Base-by-base conservation (phyloP, 2,797 vertebrate species). In the Brachyrhaphis roseni region DNA sequence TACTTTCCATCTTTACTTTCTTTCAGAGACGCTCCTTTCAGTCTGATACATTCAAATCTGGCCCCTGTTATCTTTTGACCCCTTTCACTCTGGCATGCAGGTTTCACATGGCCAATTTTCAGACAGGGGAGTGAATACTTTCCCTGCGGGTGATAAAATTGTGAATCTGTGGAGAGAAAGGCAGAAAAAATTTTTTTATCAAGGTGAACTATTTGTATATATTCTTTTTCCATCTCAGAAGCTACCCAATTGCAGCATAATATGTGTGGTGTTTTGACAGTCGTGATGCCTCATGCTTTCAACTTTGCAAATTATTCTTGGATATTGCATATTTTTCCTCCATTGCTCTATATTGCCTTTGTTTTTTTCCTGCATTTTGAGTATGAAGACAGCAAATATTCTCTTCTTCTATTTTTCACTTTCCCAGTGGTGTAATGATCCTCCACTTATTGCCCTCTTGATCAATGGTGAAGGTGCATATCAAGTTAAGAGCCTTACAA, bases 361-460 rank as follows among this genome's bases (percentile, higher is more conserved):
- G n/a, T 53, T 20, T 55, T 11, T 23, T 1, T 5, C 76, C 1
- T 20, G 62, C 77, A 75, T 78, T n/a, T 74, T 59, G 76, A 83
- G 78, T 77, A 53, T 82, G 82, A 59, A 82, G 59, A 80, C 71
- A 79, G 86, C 62, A 88, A 87, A 88, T 64, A 76, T 72, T 88
- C 78, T 76, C 28, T 78, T 57, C 88, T 90, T 88, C 84, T 87
- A 82, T 88, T 72, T 86, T 89, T 86, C 82, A 89, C 88, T 85
- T 84, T 85, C n/a, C 81, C 84, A 82, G 73, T 83, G 80, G 88
- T 88, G 72, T 86, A 90, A 93, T 91, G 78, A 89, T 89, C 83
- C 79, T 81, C 82, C 77, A 51, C 76, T 78, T 55, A 77, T 82
- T 87, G 59, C 39, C 66, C 73, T 78, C 76, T 78, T 81, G 83